Conservation (phyloP, 2,113 vertebrate genomes). For the Rhizomys pruinosus region DNA sequence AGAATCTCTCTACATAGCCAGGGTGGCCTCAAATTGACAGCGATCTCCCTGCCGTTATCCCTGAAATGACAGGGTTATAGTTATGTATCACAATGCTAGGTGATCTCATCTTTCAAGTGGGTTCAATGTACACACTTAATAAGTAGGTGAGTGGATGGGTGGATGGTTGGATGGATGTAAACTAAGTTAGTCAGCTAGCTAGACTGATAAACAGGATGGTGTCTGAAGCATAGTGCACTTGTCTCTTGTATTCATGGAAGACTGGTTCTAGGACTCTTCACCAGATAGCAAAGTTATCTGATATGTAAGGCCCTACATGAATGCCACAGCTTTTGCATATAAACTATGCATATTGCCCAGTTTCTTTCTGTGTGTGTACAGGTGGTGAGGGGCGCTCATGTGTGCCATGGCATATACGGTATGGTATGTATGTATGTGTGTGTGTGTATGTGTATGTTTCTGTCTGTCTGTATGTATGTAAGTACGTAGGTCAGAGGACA, state of each 20-base stretch:
- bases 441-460: too few relatives aligned
- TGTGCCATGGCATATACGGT: neutral
- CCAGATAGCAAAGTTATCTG: neutral
- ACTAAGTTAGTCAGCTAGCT: neutral
- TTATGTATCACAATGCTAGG: neutral
- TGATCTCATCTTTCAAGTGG: neutral
- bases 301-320: neutral
- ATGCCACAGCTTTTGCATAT: neutral
- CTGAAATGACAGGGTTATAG: neutral
- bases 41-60: too few relatives aligned
- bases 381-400: neutral
- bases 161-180: neutral
- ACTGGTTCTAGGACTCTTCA: too few relatives aligned
- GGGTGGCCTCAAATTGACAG: too few relatives aligned
- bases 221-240: neutral
- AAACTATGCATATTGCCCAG: neutral
- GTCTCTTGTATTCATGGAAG: neutral
- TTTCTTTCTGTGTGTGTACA: neutral
- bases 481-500: neutral
- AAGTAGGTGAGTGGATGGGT: neutral
- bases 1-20: too few relatives aligned
- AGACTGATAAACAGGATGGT: neutral
- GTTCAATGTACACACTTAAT: neutral
- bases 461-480: too few relatives aligned
- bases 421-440: neutral